A percentile compares a stretch with the other conserved stretches of the same genome.
phyloP scores from a whole-genome alignment of 2,113 vertebrate species.

The Cacatua alba region DNA sequence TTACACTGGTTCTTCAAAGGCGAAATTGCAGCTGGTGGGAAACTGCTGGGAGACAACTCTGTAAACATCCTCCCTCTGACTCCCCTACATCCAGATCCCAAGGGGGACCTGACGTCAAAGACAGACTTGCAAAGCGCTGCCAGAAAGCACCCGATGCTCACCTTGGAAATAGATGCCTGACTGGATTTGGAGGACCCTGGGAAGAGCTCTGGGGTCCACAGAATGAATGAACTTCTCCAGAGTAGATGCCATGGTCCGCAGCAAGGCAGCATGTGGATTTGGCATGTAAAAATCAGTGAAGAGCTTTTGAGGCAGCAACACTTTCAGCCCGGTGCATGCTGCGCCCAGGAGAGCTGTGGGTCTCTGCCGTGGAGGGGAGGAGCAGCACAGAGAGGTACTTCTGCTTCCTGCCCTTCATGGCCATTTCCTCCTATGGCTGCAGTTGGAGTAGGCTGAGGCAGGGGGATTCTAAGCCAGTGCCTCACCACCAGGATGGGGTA shows the following conservation, averaged over 20 bases:
- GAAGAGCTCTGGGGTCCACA: constrained; percentile 79
- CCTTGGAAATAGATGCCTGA: constrained; percentile 86
- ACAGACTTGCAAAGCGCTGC: not conserved
- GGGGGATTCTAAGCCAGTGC: accelerated
- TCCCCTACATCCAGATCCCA: not conserved
- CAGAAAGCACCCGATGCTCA: constrained; percentile 42
- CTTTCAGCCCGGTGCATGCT: not conserved
- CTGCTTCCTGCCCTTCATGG: constrained; percentile 39
- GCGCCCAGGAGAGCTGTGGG: not conserved
- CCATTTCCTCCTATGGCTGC: constrained; percentile 59
- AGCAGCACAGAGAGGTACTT: constrained; percentile 5
- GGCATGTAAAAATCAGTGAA: not conserved
- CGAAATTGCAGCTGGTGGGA: not conserved
- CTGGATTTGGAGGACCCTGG: constrained; percentile 85
- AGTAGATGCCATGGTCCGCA: constrained; percentile 72
- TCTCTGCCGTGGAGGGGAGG: not conserved
- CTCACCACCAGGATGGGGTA: accelerated
- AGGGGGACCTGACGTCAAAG: not conserved
- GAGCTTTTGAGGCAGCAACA: not conserved
- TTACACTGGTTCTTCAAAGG: not conserved
- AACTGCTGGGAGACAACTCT: not conserved
- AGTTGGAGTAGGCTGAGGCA: not conserved
- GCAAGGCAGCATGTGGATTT: not conserved
- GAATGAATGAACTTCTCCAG: constrained; percentile 81
- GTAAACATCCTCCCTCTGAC: not conserved